These are phyloP conservation scores for Passerina amoena DNA, from an alignment of 2,113 vertebrate species.

Conservation along the genomic window DNA sequence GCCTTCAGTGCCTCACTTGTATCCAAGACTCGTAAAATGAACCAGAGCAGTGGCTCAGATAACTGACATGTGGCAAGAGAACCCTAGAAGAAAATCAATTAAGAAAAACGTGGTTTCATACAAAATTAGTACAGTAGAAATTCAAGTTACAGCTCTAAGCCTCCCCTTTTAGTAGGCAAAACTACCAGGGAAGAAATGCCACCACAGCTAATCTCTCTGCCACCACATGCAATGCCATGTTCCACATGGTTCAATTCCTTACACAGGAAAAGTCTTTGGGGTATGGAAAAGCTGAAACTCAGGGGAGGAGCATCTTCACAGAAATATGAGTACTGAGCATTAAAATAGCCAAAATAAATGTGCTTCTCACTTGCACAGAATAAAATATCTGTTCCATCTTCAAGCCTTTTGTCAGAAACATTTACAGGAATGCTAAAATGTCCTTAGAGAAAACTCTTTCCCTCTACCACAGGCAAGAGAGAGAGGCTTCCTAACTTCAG, in stretches of 20 bases:
- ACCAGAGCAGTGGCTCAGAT: conserved; percentile 96
- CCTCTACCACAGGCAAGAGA: rapidly evolving
- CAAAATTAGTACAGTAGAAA: background rate
- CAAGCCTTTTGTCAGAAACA: background rate
- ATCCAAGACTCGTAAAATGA: conserved; percentile 95
- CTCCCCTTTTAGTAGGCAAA: background rate
- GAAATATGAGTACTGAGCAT: background rate
- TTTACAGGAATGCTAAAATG: background rate
- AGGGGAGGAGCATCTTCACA: background rate
- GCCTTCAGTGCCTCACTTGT: conserved; percentile 97
- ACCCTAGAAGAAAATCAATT: conserved; percentile 76
- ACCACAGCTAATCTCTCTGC: background rate
- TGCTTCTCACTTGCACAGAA: background rate
- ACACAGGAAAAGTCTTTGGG: rapidly evolving
- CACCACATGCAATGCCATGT: background rate
- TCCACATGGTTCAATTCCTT: background rate
- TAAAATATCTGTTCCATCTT: background rate
- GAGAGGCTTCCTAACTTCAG: background rate
- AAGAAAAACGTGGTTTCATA: background rate
- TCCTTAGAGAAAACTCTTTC: background rate
- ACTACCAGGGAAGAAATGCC: background rate
- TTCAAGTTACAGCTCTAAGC: background rate
- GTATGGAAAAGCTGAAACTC: background rate
- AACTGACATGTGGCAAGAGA: conserved; percentile 97
- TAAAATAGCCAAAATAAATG: background rate